Conservation (phyloP, 1,140 invertebrate species). For the Portunus trituberculatus region DNA sequence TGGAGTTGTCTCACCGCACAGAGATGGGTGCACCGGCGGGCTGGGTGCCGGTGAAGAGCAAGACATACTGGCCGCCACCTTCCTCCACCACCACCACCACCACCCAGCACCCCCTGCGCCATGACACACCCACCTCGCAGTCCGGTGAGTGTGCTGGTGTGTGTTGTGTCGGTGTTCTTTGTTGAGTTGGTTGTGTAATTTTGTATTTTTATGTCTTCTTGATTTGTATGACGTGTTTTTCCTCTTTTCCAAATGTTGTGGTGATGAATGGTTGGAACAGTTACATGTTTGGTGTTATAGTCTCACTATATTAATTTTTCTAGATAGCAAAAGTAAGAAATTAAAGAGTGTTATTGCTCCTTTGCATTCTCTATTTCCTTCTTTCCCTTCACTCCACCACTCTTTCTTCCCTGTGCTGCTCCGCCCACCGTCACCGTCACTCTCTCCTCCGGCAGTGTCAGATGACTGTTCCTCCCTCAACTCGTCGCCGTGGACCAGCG, state of each 20-base stretch:
- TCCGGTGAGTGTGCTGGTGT: constrained; percentile 32
- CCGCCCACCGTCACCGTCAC: not conserved
- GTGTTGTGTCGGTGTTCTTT: no score
- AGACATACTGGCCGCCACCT: constrained; percentile 90
- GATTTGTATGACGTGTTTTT: no score
- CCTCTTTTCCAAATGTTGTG: no score
- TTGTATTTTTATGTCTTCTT: no score
- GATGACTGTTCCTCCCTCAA: constrained; percentile 94
- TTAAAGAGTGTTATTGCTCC: not conserved
- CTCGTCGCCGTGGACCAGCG: constrained; percentile 92
- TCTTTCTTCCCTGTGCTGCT: no score
- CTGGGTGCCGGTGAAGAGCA: constrained; percentile 92
- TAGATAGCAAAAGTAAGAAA: no score
- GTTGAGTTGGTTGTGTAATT: no score
- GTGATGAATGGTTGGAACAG: no score
- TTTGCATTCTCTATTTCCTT: no score
- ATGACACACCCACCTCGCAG: constrained; percentile 77
- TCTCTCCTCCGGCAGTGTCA: constrained; percentile 84
- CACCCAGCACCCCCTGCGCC: constrained; percentile 79
- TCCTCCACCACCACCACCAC: constrained; percentile 78
- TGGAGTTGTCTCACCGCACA: constrained; percentile 90
- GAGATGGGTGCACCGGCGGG: constrained; percentile 88
- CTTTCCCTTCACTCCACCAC: not conserved
- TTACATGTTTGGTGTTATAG: no score
- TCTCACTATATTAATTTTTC: no score